Percentiles rank a stretch among this genome's conserved stretches.
phyloP scores from a whole-genome alignment of 2,888 invertebrate species.

The Serripes groenlandicus region DNA sequence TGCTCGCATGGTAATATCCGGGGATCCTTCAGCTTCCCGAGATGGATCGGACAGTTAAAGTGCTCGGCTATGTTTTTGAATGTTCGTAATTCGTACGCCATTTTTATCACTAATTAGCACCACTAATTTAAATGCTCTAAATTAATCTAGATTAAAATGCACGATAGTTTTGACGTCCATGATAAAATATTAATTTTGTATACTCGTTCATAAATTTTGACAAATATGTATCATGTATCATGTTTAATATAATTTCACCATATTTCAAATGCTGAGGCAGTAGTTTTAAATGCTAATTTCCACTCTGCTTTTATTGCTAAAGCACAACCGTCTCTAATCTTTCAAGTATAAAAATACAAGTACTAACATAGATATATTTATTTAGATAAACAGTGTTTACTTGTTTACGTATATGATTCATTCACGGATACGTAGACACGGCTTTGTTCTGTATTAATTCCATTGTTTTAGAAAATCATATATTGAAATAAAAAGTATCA shows the following conservation, averaged over 20 bases:
- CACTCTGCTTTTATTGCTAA: neutral
- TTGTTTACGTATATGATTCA: conserved; percentile 44
- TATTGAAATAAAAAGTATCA: neutral
- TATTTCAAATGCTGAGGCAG: no score
- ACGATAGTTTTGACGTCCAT: neutral
- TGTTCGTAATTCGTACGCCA: conserved; percentile 55
- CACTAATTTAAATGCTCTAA: neutral
- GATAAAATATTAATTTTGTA: neutral
- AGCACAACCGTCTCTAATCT: neutral
- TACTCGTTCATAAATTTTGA: no score
- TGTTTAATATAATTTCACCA: no score
- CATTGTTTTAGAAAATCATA: conserved; percentile 29
- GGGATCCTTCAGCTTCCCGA: conserved; percentile 63
- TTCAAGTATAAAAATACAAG: neutral
- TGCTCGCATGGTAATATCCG: conserved; percentile 62
- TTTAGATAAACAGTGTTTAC: conserved; percentile 8
- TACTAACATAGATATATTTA: no score
- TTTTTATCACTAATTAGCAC: neutral
- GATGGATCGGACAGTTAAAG: conserved; percentile 67
- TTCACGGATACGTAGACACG: conserved; percentile 24
- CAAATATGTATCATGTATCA: no score
- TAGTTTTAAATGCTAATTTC: neutral
- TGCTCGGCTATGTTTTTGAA: conserved; percentile 67
- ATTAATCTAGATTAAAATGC: neutral
- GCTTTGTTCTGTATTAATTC: conserved; percentile 5